Conservation (phyloP, 1,140 invertebrate species). For the Atopsyche davidsoni region DNA sequence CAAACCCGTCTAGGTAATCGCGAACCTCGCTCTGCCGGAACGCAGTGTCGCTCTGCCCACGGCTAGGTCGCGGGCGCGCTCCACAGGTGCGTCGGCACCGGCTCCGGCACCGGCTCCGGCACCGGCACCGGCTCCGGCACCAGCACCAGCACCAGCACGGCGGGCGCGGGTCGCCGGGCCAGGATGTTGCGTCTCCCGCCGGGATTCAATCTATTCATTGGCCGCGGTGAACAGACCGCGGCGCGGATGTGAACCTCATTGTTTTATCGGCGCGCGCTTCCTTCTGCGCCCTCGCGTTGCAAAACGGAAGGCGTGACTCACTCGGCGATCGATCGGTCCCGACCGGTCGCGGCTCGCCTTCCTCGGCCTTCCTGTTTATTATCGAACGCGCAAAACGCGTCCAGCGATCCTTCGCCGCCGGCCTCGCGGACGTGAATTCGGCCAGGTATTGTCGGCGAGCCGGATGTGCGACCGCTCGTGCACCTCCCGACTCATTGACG, state of each 20-base stretch:
- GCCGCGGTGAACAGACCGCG: constrained; percentile 22
- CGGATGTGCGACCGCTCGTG: constrained; percentile 27
- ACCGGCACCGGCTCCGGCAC: no score
- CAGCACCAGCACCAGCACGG: background rate
- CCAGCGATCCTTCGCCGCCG: background rate
- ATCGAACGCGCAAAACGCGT: background rate
- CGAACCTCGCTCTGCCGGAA: no score
- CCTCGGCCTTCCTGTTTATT: constrained; percentile 1
- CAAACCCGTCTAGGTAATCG: no score
- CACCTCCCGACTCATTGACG: constrained; percentile 23
- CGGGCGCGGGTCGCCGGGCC: constrained; percentile 8
- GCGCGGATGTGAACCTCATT: constrained; percentile 27
- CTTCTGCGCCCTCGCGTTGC: constrained; percentile 11
- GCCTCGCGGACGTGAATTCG: constrained; percentile 1
- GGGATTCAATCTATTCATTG: constrained; percentile 29
- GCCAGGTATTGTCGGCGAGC: constrained; percentile 10
- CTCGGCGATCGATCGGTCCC: background rate
- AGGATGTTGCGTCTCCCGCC: constrained; percentile 26
- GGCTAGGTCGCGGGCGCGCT: no score
- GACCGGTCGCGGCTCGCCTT: background rate
- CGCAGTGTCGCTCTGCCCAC: no score
- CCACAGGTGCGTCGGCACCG: no score
- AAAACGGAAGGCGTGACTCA: constrained; percentile 4
- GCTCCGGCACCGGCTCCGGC: no score
- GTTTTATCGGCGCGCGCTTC: constrained; percentile 22